These are phyloP conservation scores for Hystrix cristata DNA, from an alignment of 2,113 vertebrate species.

Conservation along the genomic window DNA sequence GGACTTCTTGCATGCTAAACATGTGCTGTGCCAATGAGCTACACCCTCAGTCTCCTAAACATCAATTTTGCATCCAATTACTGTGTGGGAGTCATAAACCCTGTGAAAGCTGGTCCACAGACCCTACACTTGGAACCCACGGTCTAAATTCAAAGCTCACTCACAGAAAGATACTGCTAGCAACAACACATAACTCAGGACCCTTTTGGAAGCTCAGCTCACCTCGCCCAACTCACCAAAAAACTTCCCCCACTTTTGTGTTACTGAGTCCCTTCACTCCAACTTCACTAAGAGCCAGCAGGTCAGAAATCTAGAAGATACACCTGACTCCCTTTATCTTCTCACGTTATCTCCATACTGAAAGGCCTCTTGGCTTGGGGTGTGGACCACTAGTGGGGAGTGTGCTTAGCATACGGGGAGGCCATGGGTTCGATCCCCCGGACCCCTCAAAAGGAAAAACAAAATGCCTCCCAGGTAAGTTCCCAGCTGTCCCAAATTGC, in stretches of 20 bases:
- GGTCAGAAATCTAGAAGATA: background rate
- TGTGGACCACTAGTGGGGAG: background rate
- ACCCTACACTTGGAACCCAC: background rate
- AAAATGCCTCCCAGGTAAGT: background rate
- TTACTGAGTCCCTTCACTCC: constrained; percentile 11
- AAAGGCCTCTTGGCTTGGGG: background rate
- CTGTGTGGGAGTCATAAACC: background rate
- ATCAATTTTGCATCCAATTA: background rate
- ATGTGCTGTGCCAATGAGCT: background rate
- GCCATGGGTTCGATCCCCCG: background rate
- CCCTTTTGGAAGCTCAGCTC: constrained; percentile 18
- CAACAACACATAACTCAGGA: background rate
- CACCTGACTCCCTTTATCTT: background rate
- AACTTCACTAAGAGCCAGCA: background rate
- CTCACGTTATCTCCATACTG: background rate
- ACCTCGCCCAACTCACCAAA: background rate
- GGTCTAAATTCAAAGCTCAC: constrained; percentile 5
- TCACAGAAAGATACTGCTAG: background rate
- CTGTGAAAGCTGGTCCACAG: background rate
- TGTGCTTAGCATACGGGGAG: background rate
- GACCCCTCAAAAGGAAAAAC: background rate
- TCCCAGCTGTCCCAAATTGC: background rate
- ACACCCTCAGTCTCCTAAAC: background rate
- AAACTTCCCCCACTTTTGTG: background rate
- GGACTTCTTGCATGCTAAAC: background rate